Conservation (phyloP, 2,113 vertebrate genomes). For the Rhinogobius similis region DNA sequence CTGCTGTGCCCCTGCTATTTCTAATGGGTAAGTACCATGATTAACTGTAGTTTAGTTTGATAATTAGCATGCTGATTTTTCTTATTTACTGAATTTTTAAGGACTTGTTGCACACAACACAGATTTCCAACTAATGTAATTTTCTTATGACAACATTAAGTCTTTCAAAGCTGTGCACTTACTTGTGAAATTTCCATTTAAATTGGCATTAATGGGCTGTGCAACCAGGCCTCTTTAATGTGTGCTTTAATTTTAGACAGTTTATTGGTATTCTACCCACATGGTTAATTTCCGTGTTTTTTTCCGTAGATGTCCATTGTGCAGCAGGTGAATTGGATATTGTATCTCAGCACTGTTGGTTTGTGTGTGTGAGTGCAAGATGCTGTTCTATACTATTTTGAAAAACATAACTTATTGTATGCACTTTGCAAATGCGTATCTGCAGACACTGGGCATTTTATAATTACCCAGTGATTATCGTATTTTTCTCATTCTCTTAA, state of each 20-base stretch:
- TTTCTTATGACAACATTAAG: not conserved
- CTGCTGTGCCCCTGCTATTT: conserved; percentile 59
- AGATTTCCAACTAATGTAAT: conserved; percentile 22
- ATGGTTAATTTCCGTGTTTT: conserved; percentile 96
- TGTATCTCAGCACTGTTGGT: conserved; percentile 97
- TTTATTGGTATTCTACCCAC: conserved; percentile 65
- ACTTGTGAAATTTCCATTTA: conserved; percentile 8
- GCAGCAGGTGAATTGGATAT: conserved; percentile 98
- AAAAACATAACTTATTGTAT: conserved; percentile 84
- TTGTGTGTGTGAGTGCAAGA: conserved; percentile 99
- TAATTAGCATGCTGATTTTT: conserved; percentile 54
- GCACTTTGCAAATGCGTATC: conserved; percentile 81
- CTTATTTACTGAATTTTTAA: conserved; percentile 27
- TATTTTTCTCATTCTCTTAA: not conserved
- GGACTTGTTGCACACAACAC: conserved; percentile 72
- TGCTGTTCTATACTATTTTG: conserved; percentile 92
- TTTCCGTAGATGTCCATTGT: conserved; percentile 97
- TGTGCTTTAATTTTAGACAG: conserved; percentile 68
- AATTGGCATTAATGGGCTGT: conserved; percentile 53
- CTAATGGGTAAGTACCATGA: conserved; percentile 70
- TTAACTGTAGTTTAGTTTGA: conserved; percentile 44
- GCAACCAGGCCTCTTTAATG: conserved; percentile 69
- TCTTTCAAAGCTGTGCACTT: not conserved
- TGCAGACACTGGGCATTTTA: conserved; percentile 87
- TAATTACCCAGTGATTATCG: not conserved